Conservation (phyloP, 1,140 invertebrate species). For the Drusus annulatus region DNA sequence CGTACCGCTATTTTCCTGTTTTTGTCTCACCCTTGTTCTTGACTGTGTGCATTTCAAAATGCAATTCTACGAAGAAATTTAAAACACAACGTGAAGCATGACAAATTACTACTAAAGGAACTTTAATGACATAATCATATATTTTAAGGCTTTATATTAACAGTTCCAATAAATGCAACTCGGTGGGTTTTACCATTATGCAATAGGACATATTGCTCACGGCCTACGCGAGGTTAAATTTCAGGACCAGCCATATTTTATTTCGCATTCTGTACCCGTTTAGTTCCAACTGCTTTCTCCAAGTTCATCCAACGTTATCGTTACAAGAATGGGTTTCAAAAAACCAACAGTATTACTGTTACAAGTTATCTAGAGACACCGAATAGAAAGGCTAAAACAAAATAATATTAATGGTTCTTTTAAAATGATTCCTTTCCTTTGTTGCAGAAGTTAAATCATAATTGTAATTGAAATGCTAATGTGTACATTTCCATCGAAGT, state of each 20-base stretch:
- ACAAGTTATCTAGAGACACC: neutral
- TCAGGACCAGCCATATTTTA: conserved; percentile 3
- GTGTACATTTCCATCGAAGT: too few species aligned
- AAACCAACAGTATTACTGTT: neutral
- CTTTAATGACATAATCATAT: too few species aligned
- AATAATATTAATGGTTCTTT: neutral
- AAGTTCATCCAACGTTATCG: neutral
- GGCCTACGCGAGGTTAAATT: neutral
- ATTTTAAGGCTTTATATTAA: too few species aligned
- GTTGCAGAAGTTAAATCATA: neutral
- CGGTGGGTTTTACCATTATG: neutral
- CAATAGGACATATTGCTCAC: neutral
- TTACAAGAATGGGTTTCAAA: conserved; percentile 1
- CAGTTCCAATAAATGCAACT: too few species aligned
- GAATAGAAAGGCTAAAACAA: neutral
- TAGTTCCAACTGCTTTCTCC: conserved; percentile 3
- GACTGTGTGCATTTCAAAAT: too few species aligned
- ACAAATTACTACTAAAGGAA: too few species aligned
- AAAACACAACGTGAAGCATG: too few species aligned
- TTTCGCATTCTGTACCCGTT: conserved; percentile 14
- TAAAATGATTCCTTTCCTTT: neutral
- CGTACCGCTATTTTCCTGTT: too few species aligned
- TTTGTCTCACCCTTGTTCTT: too few species aligned
- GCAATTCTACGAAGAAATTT: too few species aligned
- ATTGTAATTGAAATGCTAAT: neutral